Percentiles rank a stretch among this genome's conserved stretches.
Conservation (phyloP, 2,888 invertebrate genomes). For the Cryptophagus acutangulus region DNA sequence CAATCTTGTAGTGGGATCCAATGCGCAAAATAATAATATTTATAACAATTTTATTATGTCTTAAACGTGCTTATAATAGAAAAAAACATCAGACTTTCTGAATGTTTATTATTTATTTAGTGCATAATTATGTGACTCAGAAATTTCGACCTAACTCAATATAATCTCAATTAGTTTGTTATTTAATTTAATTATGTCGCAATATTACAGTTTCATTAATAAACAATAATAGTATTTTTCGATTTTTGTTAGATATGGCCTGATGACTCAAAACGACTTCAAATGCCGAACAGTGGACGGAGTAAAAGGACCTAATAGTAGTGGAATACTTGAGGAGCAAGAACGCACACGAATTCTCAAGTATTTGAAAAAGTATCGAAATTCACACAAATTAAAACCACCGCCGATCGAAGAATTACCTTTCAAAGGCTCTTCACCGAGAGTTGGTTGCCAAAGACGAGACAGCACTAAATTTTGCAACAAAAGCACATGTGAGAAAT, state of each 20-base stretch:
- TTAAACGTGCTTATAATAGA: no score
- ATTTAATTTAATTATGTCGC: no score
- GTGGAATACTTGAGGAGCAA: conserved; percentile 52
- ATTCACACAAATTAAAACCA: no score
- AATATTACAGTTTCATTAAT: no score
- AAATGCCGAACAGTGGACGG: conserved; percentile 39
- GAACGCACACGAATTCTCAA: conserved; percentile 47
- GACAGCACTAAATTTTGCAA: not conserved
- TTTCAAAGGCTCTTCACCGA: conserved; percentile 35
- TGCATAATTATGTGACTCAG: conserved; percentile 52
- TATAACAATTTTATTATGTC: no score
- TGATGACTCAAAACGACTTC: conserved; percentile 63
- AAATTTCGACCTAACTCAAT: not conserved
- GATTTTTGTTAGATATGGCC: conserved; percentile 60
- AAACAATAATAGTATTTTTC: not conserved
- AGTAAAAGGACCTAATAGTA: conserved; percentile 48
- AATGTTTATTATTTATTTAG: no score
- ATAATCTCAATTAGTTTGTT: no score
- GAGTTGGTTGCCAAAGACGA: conserved; percentile 17
- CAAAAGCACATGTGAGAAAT: conserved; percentile 33
- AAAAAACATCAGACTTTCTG: no score
- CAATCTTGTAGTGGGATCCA: no score
- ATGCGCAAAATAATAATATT: no score
- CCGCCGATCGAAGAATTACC: conserved; percentile 35
- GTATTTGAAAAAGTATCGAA: conserved; percentile 39